A percentile compares a stretch with the other conserved stretches of the same genome.
Evolutionary conservation across 2,797 vertebrate genomes (phyloP).

Genomic region (Mormyrus hasselquistii): DNA sequence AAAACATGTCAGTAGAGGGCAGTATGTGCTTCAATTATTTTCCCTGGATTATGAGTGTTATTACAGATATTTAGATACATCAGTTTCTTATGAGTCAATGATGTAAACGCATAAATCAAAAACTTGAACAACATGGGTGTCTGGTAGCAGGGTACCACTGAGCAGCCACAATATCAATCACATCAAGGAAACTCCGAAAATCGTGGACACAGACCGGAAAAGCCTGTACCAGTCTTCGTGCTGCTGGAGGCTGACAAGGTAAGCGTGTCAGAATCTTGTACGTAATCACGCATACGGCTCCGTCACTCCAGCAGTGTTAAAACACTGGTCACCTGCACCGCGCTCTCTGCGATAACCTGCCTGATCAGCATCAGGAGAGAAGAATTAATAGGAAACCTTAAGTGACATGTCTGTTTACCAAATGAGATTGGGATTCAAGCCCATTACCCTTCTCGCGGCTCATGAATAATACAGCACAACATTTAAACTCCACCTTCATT

Average conservation of each 20-base stretch:
- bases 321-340: not conserved
- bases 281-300: not conserved
- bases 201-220: not conserved
- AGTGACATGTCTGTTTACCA: not conserved
- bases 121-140: not conserved
- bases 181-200: not conserved
- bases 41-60: not conserved
- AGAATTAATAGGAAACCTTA: not conserved
- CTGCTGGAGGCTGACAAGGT: not conserved
- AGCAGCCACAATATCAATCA: not conserved
- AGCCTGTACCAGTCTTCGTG: not conserved
- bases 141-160: not conserved
- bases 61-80: not conserved
- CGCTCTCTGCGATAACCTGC: not conserved
- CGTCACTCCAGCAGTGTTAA: not conserved
- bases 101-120: not conserved
- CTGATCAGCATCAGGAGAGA: not conserved
- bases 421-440: not conserved
- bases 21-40: not conserved
- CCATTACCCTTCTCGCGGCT: not conserved
- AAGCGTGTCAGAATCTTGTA: not conserved
- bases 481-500: not conserved
- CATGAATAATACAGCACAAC: not conserved
- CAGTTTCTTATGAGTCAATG: not conserved
- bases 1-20: not conserved